A percentile compares a stretch with the other conserved stretches of the same genome.
These are phyloP conservation scores for Drosophila pseudoananassae DNA, from an alignment of 1,140 invertebrate genomes.

Conservation along the genomic window DNA sequence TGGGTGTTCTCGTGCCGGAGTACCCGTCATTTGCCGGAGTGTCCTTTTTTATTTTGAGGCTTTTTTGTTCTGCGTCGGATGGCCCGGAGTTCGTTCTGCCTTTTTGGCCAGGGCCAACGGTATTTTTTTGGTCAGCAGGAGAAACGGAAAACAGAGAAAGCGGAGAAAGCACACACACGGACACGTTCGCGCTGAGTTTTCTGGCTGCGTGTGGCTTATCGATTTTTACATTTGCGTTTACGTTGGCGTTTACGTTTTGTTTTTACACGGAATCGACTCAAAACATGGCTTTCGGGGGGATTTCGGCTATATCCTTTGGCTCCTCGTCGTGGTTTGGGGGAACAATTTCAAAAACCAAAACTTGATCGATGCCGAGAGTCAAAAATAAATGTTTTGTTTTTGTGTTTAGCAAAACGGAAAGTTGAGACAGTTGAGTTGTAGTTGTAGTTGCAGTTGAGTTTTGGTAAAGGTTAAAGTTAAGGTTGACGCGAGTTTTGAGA, in stretches of 20 bases:
- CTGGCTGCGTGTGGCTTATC: slow-evolving; percentile 81
- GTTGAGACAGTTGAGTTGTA: slow-evolving; percentile 51
- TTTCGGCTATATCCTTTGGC: slow-evolving; percentile 10
- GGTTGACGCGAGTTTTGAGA: slow-evolving; percentile 73
- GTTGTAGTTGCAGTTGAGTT: slow-evolving; percentile 46
- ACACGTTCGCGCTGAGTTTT: slow-evolving; percentile 75
- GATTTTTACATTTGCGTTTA: slow-evolving; percentile 81
- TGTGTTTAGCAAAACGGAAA: slow-evolving; percentile 47
- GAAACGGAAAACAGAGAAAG: slow-evolving; percentile 5
- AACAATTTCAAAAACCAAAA: slow-evolving; percentile 57
- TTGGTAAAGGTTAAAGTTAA: slow-evolving; percentile 63
- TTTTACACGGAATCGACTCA: slow-evolving; percentile 70
- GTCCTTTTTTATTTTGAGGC: slow-evolving; percentile 16
- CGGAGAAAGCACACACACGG: slow-evolving; percentile 49
- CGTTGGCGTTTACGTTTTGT: slow-evolving; percentile 72
- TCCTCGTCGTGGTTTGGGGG: slow-evolving; percentile 15
- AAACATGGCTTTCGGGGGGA: slow-evolving; percentile 62
- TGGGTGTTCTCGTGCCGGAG: slow-evolving; percentile 39
- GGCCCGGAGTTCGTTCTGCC: slow-evolving; percentile 44
- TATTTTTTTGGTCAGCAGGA: slow-evolving; percentile 41
- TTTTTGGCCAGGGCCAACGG: slow-evolving; percentile 56
- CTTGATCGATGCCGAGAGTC: slow-evolving; percentile 48
- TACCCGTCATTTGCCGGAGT: background rate
- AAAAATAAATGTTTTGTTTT: slow-evolving; percentile 60
- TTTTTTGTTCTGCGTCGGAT: slow-evolving; percentile 18